Conservation (phyloP, 2,888 invertebrate genomes). For the Bellardia pandia region DNA sequence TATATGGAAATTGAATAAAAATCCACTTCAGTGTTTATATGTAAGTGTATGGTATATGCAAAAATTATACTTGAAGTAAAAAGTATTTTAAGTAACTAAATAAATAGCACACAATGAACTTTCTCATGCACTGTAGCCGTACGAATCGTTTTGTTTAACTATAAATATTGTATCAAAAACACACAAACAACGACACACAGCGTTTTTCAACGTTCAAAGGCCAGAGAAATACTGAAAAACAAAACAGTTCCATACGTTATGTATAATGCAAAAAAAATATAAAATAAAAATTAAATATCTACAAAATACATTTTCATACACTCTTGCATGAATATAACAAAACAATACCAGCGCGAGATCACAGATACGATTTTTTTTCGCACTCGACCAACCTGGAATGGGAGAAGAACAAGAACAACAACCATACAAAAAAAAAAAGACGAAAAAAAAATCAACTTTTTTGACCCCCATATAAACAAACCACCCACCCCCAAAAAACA, state of each 20-base stretch:
- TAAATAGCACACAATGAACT: constrained; percentile 47
- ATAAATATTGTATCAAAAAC: constrained; percentile 26
- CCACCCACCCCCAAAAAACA: constrained; percentile 44
- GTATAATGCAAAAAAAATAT: constrained; percentile 36
- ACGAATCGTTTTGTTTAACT: constrained; percentile 39
- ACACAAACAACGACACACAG: constrained; percentile 39
- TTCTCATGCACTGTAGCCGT: neutral
- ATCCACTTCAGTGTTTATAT: neutral
- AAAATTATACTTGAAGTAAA: constrained; percentile 24
- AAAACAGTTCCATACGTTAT: constrained; percentile 41
- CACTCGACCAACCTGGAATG: constrained; percentile 28
- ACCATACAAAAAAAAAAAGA: constrained; percentile 18
- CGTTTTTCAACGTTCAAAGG: constrained; percentile 62
- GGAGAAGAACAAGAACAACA: constrained; percentile 28
- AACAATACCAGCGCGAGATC: constrained; percentile 37
- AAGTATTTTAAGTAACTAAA: constrained; percentile 11
- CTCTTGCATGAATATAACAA: constrained; percentile 7
- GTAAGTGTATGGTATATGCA: neutral
- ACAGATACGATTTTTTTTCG: constrained; percentile 46
- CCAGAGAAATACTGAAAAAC: constrained; percentile 63
- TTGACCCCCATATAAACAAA: constrained; percentile 54
- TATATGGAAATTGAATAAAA: constrained; percentile 49
- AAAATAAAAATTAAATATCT: constrained; percentile 12
- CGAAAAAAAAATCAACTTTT: constrained; percentile 13
- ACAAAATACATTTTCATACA: neutral